phyloP scores from a whole-genome alignment of 1,140 invertebrate species.

The Drosophila tropicalis region DNA sequence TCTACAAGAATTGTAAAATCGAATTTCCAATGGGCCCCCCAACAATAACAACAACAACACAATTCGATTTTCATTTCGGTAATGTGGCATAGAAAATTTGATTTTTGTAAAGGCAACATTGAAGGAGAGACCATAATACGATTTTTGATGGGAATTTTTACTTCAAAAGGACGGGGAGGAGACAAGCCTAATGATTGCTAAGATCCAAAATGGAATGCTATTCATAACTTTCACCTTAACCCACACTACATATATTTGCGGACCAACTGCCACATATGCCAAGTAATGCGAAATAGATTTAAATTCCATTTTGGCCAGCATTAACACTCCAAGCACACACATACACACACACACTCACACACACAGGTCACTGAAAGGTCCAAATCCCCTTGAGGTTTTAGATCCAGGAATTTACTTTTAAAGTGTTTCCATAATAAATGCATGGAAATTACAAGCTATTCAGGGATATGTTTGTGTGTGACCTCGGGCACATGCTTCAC shows the following conservation, averaged over 20 bases:
- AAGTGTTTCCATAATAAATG: constrained; percentile 62
- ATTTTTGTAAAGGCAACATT: constrained; percentile 2
- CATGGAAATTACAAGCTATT: constrained; percentile 51
- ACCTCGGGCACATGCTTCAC: constrained; percentile 16
- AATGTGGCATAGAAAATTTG: constrained; percentile 72
- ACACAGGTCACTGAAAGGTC: constrained; percentile 7
- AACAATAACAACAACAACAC: constrained; percentile 42
- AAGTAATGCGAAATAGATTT: constrained; percentile 59
- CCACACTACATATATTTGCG: too few species aligned
- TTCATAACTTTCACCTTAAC: background rate
- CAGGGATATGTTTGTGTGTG: constrained; percentile 14
- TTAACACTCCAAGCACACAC: constrained; percentile 53
- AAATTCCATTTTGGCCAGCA: constrained; percentile 58
- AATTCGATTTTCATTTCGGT: constrained; percentile 78
- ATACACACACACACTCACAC: background rate
- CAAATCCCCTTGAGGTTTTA: constrained; percentile 34
- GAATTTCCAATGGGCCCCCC: constrained; percentile 57
- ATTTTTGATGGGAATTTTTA: constrained; percentile 33
- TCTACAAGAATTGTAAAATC: constrained; percentile 68
- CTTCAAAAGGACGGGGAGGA: background rate
- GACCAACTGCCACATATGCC: constrained; percentile 17
- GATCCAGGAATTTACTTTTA: constrained; percentile 52
- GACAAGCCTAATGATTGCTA: background rate
- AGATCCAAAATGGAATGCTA: background rate
- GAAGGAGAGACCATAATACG: constrained; percentile 42